Percentiles rank a stretch among this genome's conserved stretches.
Conservation (phyloP, 1,140 invertebrate species). For the Tetraneura akinire region DNA sequence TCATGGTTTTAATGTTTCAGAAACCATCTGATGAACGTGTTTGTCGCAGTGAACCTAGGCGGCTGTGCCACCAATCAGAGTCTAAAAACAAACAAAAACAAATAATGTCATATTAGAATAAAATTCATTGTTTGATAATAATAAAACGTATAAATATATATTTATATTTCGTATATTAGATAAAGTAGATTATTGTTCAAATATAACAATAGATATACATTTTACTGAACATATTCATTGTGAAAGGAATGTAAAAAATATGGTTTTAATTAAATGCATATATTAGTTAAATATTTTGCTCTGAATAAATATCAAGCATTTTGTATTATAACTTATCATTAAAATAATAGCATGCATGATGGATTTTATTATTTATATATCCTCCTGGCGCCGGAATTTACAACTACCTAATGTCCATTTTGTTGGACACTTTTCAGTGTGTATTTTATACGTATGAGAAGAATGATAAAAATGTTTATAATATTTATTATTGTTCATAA, state of each 20-base stretch:
- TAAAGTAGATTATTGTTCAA: background rate
- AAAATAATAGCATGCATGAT: too few relatives aligned
- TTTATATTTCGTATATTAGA: background rate
- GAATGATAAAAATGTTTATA: conserved; percentile 5
- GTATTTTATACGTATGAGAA: background rate
- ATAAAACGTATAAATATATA: background rate
- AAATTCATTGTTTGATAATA: conserved; percentile 6
- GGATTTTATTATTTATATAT: too few relatives aligned
- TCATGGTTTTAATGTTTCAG: conserved; percentile 40
- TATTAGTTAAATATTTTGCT: background rate
- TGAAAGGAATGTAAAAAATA: background rate
- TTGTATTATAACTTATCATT: too few relatives aligned
- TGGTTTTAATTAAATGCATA: background rate
- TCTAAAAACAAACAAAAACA: conserved; percentile 16
- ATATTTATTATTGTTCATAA: background rate
- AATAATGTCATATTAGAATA: background rate
- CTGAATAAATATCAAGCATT: too few relatives aligned
- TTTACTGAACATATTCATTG: background rate
- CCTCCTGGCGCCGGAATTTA: too few relatives aligned
- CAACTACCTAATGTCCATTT: conserved; percentile 7
- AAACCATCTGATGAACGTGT: conserved; percentile 51
- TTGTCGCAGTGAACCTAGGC: conserved; percentile 33
- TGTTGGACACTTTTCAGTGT: background rate
- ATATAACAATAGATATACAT: background rate
- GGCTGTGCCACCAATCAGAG: conserved; percentile 40